Evolutionary conservation across 2,797 vertebrate genomes (phyloP).

Genomic region (Halcyon chelicuti): DNA sequence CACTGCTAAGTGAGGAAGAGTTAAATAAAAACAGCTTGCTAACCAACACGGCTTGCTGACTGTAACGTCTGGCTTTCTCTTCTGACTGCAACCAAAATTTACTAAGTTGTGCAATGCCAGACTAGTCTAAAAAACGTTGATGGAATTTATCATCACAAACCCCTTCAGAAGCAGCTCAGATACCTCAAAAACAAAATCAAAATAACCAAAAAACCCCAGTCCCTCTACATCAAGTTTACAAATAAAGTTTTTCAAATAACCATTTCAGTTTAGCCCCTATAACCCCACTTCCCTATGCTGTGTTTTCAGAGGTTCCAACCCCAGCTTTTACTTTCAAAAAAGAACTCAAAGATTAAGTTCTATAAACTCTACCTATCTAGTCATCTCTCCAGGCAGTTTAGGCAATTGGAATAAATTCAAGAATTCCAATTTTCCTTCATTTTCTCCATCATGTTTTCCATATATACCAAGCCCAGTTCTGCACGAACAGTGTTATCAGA

Average conservation of each 20-base stretch:
- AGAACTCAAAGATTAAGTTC: not conserved
- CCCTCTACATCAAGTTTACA: not conserved
- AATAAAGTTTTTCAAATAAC: not conserved
- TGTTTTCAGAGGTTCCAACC: not conserved
- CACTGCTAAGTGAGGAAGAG: not conserved
- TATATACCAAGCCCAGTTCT: not conserved
- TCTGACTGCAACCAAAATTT: not conserved
- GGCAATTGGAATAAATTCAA: not conserved
- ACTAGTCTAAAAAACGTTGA: not conserved
- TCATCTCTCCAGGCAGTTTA: not conserved
- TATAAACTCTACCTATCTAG: not conserved
- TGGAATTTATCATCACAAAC: not conserved
- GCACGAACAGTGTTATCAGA: not conserved
- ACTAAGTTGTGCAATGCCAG: not conserved
- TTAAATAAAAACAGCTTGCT: constrained; percentile 10
- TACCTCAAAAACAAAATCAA: not conserved
- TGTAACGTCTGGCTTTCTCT: not conserved
- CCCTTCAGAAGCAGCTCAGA: not conserved
- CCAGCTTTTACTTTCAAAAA: not conserved
- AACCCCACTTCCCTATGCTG: not conserved
- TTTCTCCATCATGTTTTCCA: not conserved
- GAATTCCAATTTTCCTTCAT: not conserved
- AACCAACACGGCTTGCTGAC: not conserved
- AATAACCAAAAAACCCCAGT: not conserved
- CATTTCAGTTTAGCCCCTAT: not conserved